Base-by-base conservation (phyloP, 2,888 invertebrate genomes). In the Cephus pygmeus region DNA sequence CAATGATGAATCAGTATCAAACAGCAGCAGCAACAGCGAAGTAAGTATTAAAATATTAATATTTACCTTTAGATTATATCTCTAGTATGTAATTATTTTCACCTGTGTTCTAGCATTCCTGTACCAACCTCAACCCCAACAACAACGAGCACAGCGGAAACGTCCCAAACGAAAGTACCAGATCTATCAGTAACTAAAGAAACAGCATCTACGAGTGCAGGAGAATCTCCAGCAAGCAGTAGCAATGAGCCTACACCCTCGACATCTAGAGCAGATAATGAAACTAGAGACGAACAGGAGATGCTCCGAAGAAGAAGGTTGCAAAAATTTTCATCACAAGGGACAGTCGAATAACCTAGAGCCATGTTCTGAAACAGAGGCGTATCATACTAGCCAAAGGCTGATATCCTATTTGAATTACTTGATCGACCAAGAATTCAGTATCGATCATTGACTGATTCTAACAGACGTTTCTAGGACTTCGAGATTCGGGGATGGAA, bases 1-100 rank as follows among this genome's bases (percentile, higher is more conserved):
- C 97, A 75, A 95, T 99, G 92, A 97, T 99, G 96, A 96, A 97
- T 88, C 98, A 99, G 91, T 99, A 99, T 92, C 95, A 96, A 80
- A 93, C 94, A 75, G 94, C 96, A 34, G 95, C 95, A 75, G 92
- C 94, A 75, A 86, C 92, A 89, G 90, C 90, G 80, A 85, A 90
- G 92, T 87, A 83, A 90, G 85, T 86, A 82, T 73, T 69, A 78
- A 73, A 77, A 79, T 69, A 56, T 77, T 12, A n/a, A 73, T 69
- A 15, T 35, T 36, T 76, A 12, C 3, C 11, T 68, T 40, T 33
- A 36, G 40, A 73, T 75, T 6, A 56, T 69, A 73, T 71, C 56
- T 69, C 56, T 35, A 69, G 73, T 75, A 23, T 40, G 23, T 73
- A 75, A 77, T 69, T 71, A 30, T 71, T 75, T 34, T 79, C n/a